Base-by-base conservation (phyloP, 2,888 invertebrate species). In the Pyrrhia umbra region DNA sequence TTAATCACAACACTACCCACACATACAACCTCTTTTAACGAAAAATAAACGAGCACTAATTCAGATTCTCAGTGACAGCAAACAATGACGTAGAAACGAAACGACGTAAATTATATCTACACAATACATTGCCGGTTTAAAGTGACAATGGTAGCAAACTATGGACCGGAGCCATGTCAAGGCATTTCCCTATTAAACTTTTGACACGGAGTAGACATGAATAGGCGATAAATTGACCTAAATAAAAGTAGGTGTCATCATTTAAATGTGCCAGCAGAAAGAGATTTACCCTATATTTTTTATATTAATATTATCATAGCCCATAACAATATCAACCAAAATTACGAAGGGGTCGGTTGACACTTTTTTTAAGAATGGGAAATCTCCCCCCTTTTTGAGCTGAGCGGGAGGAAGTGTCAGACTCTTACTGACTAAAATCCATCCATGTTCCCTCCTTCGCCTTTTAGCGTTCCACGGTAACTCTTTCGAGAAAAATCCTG, bases 151-250 rank as follows among this genome's bases (percentile, higher is more conserved):
- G 82, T 65, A 64, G 37, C 68, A 61, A 79, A 68, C 71, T 75
- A 83, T 65, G 52, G 69, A 61, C 57, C 71, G 75, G 75, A 64
- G 74, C 74, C 76, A 79, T 91, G 91, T 91, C 91, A 91, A 91
- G 91, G 91, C 76, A 75, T 86, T 90, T 90, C 88, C 90, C 86
- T 87, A 87, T 89, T 88, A 89, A 84, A 83, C 74, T 85, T 86
- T 87, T 85, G 87, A 88, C 83, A 85, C 78, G 84, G 79, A 67
- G 49, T 46, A 76, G 74, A 79, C 73, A 67, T 84, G 83, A 86
- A 85, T 84, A 61, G 75, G 55, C 59, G 43, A 66, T 66, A 75
- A 60, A 72, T 65, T 77, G 84, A 81, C 82, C 82, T 74, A 69
- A 77, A 77, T 85, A 69, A 65, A 64, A 15, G 40, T 58, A 13